Conservation (phyloP, 1,140 invertebrate species). For the Drosophila varians region DNA sequence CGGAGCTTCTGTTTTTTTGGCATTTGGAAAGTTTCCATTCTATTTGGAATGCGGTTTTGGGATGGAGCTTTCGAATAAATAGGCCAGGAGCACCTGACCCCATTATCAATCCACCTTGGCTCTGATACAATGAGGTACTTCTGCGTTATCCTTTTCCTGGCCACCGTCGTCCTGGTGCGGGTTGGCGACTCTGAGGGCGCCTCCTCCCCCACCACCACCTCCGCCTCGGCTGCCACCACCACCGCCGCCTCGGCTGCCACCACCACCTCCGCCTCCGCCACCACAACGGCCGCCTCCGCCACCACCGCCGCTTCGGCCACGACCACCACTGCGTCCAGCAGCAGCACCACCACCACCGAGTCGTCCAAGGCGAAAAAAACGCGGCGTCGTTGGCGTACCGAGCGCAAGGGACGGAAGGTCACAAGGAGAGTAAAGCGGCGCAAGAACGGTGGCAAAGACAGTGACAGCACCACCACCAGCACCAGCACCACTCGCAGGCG, state of each 20-base stretch:
- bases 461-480: neutral
- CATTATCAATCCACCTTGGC: neutral
- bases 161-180: slow-evolving; percentile 2
- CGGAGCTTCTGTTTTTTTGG: too few relatives aligned
- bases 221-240: neutral
- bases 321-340: neutral
- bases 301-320: neutral
- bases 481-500: neutral
- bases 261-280: neutral
- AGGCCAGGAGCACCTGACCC: neutral
- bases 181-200: neutral
- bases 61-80: neutral
- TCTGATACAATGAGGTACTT: slow-evolving; percentile 5
- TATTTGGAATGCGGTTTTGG: too few relatives aligned
- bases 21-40: too few relatives aligned
- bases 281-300: neutral
- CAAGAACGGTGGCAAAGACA: too few relatives aligned
- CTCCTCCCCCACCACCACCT: too few relatives aligned
- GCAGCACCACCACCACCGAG: neutral
- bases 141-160: slow-evolving; percentile 7
- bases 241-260: neutral
- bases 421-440: too few relatives aligned
- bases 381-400: too few relatives aligned
- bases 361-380: neutral
- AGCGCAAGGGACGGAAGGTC: too few relatives aligned